A percentile compares a stretch with the other conserved stretches of the same genome.
These are phyloP conservation scores for Drosophila carrolli DNA, from an alignment of 1,140 invertebrate genomes.

Conservation along the genomic window DNA sequence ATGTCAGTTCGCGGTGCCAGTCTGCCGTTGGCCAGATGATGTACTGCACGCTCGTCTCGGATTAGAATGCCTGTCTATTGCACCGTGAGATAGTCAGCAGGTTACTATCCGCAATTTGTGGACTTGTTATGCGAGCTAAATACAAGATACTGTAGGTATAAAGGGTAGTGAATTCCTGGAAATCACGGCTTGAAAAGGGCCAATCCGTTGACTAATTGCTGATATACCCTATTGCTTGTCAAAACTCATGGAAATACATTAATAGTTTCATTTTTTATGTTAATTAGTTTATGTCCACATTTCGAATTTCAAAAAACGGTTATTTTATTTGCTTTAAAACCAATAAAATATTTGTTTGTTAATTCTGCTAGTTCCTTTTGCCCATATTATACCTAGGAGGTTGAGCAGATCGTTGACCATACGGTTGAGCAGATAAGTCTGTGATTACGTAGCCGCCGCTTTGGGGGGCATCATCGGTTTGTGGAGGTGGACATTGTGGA, in stretches of 20 bases:
- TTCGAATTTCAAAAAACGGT: too few species aligned
- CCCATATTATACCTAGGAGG: not conserved
- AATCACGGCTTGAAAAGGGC: too few species aligned
- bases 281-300: too few species aligned
- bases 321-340: too few species aligned
- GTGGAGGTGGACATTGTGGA: not conserved
- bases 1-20: slow-evolving; percentile 46
- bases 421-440: too few species aligned
- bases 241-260: too few species aligned
- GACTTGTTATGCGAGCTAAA: not conserved
- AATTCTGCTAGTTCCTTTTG: not conserved
- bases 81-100: not conserved
- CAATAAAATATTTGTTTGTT: too few species aligned
- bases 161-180: not conserved
- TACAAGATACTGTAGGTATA: not conserved
- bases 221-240: too few species aligned
- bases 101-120: not conserved
- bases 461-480: not conserved
- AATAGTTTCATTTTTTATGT: too few species aligned
- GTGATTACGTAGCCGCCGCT: not conserved
- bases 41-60: slow-evolving; percentile 1
- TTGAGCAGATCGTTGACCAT: too few species aligned
- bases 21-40: slow-evolving; percentile 5
- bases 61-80: slow-evolving; percentile 7
- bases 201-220: too few species aligned